Percentiles rank a stretch among this genome's conserved stretches.
phyloP scores from a whole-genome alignment of 2,888 invertebrate genomes.

The Diarsia rubi region DNA sequence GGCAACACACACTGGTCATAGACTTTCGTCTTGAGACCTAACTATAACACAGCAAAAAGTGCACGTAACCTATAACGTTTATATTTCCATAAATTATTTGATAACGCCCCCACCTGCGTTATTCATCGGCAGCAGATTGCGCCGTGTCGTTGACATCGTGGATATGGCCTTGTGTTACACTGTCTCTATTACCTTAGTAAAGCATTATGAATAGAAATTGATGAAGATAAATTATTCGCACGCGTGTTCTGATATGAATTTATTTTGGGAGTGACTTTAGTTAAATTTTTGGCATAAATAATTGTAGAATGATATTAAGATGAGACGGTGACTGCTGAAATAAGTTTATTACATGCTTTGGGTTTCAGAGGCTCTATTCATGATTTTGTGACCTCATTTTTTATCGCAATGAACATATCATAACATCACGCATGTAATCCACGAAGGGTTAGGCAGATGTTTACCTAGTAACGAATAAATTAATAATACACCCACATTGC shows the following conservation, averaged over 20 bases:
- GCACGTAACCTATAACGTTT: conserved; percentile 6
- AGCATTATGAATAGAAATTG: conserved; percentile 2
- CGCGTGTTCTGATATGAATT: neutral
- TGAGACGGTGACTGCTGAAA: neutral
- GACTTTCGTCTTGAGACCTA: too few species aligned
- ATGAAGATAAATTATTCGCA: neutral
- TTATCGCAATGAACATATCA: neutral
- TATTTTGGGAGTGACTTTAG: neutral
- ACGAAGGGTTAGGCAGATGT: too few species aligned
- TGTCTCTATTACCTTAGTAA: conserved; percentile 3
- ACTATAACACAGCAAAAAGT: neutral
- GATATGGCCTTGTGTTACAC: conserved; percentile 30
- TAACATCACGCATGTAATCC: too few species aligned
- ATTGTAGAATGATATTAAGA: neutral
- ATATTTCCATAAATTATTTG: conserved; percentile 58
- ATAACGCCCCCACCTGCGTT: conserved; percentile 55
- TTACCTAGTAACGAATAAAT: too few species aligned
- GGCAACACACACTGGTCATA: too few species aligned
- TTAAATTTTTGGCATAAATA: neutral
- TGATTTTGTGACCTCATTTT: neutral
- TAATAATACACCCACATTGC: too few species aligned
- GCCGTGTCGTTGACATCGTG: conserved; percentile 63
- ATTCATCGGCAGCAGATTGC: conserved; percentile 45
- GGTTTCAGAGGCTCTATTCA: neutral
- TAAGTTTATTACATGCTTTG: neutral